Conservation (phyloP, 2,797 vertebrate genomes). For the Phalanger gymnotis region DNA sequence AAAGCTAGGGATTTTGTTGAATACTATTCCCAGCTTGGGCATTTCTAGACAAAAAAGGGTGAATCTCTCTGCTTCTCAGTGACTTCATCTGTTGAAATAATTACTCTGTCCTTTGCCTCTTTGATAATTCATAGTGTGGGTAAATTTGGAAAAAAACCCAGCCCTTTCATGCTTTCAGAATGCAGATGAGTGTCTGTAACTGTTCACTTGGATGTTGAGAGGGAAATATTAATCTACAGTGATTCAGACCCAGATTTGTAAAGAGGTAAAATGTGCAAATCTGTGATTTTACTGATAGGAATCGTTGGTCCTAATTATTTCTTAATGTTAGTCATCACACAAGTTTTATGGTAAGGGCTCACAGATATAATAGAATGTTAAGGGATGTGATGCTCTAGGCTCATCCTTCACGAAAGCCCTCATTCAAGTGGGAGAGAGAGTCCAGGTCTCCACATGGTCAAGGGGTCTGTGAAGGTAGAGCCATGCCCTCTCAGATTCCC, state of each 20-base stretch:
- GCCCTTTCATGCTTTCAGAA: constrained; percentile 14
- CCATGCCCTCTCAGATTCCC: not conserved
- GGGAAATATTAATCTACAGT: not conserved
- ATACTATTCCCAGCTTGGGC: constrained; percentile 29
- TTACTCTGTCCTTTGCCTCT: not conserved
- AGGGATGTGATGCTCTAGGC: not conserved
- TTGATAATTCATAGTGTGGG: constrained; percentile 36
- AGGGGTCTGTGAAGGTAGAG: no score
- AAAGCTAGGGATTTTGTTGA: constrained; percentile 1
- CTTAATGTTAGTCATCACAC: not conserved
- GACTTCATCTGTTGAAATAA: constrained; percentile 24
- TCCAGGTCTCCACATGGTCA: not conserved
- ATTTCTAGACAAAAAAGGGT: constrained; percentile 19
- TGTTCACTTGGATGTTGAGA: not conserved
- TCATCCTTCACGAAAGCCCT: not conserved
- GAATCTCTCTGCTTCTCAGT: constrained; percentile 32
- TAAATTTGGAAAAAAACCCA: not conserved
- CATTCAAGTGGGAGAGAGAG: not conserved
- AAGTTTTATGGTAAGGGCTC: not conserved
- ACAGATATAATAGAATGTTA: not conserved
- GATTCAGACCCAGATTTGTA: not conserved
- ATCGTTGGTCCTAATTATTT: not conserved
- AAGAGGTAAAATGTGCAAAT: not conserved
- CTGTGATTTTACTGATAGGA: not conserved
- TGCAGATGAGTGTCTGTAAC: constrained; percentile 37